Evolutionary conservation across 2,113 vertebrate species (phyloP).

Genomic region (Urocolius indicus): DNA sequence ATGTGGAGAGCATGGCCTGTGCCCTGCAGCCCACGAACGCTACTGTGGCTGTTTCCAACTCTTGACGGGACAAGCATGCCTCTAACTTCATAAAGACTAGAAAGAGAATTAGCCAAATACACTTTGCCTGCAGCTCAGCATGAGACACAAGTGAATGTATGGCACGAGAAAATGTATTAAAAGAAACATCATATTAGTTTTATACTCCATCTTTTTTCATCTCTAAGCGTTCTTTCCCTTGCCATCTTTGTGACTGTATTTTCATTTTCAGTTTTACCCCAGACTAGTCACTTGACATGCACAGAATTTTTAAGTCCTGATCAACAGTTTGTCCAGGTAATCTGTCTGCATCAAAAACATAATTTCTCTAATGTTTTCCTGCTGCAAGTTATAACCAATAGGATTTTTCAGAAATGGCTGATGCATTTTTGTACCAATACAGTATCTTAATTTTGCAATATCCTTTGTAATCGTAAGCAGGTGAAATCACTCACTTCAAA

Average conservation of each 20-base stretch:
- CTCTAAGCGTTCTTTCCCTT: background rate
- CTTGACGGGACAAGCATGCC: fast-evolving
- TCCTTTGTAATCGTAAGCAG: background rate
- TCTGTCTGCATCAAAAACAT: background rate
- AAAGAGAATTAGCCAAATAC: background rate
- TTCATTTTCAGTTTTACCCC: constrained; percentile 25
- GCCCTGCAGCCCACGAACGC: background rate
- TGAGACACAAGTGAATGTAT: background rate
- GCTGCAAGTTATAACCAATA: background rate
- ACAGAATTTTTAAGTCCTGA: background rate
- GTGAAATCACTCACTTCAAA: constrained; percentile 18
- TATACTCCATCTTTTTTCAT: background rate
- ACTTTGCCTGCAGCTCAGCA: background rate
- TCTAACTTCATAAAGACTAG: background rate
- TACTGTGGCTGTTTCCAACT: background rate
- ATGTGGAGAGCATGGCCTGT: fast-evolving
- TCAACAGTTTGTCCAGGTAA: background rate
- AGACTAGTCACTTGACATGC: background rate
- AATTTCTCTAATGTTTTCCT: background rate
- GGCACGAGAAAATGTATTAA: background rate
- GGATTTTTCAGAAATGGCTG: background rate
- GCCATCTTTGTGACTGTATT: background rate
- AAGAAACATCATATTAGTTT: background rate
- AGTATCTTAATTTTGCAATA: background rate
- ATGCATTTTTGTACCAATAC: background rate